Conservation (phyloP, 2,797 vertebrate species). For the Tympanoctomys barrerae region DNA sequence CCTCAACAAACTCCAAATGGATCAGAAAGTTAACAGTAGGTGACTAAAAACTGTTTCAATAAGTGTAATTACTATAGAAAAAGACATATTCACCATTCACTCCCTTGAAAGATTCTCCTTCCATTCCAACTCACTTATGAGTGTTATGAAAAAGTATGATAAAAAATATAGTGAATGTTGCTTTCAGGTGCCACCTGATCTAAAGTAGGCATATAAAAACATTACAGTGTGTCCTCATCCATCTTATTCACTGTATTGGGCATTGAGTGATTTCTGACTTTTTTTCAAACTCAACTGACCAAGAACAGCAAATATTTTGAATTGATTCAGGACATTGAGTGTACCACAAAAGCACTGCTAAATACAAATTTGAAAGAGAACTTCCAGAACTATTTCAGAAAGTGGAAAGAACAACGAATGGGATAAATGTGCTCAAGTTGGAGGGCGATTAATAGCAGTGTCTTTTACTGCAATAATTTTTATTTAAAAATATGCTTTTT, state of each 20-base stretch:
- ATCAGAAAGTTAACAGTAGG: conserved; percentile 30
- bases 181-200: background rate
- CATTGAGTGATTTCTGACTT: background rate
- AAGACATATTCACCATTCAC: background rate
- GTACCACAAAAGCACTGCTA: background rate
- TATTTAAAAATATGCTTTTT: background rate
- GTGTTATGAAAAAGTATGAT: background rate
- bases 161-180: background rate
- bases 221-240: background rate
- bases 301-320: background rate
- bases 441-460: background rate
- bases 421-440: background rate
- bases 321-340: background rate
- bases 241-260: background rate
- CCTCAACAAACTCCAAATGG: conserved; percentile 10
- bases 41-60: background rate
- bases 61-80: background rate
- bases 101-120: background rate
- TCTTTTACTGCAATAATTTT: background rate
- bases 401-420: background rate
- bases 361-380: background rate
- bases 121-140: background rate
- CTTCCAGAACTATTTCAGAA: background rate
- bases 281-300: background rate
- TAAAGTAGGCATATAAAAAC: background rate